Evolutionary conservation across 2,113 vertebrate species (phyloP).

Genomic region (Toxostoma redivivum): DNA sequence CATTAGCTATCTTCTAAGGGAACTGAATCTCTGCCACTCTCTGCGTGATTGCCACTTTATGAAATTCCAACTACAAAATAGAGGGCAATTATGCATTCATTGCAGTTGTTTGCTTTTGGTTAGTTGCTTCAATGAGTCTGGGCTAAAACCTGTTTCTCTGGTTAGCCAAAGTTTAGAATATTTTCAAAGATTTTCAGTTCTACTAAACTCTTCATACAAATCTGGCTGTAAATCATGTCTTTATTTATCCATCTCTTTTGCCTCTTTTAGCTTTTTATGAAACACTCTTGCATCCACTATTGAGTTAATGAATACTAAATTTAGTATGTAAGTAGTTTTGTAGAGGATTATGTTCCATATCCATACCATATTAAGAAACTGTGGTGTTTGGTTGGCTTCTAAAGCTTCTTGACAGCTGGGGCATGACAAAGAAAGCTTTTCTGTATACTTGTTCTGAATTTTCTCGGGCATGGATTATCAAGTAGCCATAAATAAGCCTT

Average conservation of each 20-base stretch:
- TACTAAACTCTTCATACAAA: neutral
- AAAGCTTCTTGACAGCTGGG: neutral
- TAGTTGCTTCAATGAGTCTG: neutral
- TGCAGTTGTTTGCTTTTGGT: neutral
- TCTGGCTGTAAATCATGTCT: neutral
- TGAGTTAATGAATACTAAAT: neutral
- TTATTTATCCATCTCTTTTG: neutral
- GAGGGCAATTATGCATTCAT: neutral
- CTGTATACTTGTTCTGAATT: neutral
- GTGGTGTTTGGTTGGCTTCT: neutral
- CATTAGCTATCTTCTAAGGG: neutral
- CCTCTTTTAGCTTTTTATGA: neutral
- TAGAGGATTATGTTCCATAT: neutral
- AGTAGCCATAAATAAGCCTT: neutral
- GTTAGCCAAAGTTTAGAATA: neutral
- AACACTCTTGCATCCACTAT: neutral
- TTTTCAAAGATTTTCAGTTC: constrained; percentile 3
- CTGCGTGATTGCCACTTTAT: neutral
- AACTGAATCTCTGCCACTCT: neutral
- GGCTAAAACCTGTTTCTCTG: neutral
- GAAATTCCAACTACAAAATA: neutral
- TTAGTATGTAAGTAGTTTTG: neutral
- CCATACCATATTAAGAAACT: neutral
- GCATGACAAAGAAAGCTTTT: neutral
- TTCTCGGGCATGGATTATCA: neutral